A percentile compares a stretch with the other conserved stretches of the same genome.
phyloP scores from a whole-genome alignment of 30 jellyfish, hydroid and myxozoan species.

The Aurelia sp. region DNA sequence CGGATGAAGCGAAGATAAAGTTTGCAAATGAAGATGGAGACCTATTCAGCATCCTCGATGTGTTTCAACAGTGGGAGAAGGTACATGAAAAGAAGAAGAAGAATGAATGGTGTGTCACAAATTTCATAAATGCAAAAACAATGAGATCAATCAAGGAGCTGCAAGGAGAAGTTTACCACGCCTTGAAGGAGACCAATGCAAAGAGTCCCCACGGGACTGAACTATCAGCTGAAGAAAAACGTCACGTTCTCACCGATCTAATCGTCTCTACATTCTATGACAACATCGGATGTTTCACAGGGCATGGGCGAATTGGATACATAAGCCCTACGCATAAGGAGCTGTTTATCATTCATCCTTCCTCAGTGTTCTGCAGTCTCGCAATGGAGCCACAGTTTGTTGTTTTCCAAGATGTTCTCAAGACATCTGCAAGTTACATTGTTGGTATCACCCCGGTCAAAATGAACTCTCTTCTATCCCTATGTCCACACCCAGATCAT shows the following conservation, averaged over 20 bases:
- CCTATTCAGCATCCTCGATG: conserved; percentile 50
- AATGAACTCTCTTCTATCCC: neutral
- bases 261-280: conserved; percentile 23
- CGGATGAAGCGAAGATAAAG: conserved; percentile 58
- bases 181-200: neutral
- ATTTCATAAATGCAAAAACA: conserved; percentile 70
- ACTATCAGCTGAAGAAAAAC: conserved; percentile 7
- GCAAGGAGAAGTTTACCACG: conserved; percentile 21
- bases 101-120: conserved; percentile 61
- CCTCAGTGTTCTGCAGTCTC: conserved; percentile 55
- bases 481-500: conserved; percentile 13
- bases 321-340: conserved; percentile 27
- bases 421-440: conserved; percentile 35
- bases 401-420: conserved; percentile 61
- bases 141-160: conserved; percentile 52
- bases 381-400: conserved; percentile 59
- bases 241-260: conserved; percentile 2
- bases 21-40: conserved; percentile 70
- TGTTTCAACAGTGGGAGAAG: conserved; percentile 61
- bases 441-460: conserved; percentile 37
- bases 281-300: conserved; percentile 62
- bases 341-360: conserved; percentile 58
- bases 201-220: neutral
- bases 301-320: conserved; percentile 67
- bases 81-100: conserved; percentile 6